Base-by-base conservation (phyloP, 53 echinoderm and acorn worm species). In the Arbacia lixula region DNA sequence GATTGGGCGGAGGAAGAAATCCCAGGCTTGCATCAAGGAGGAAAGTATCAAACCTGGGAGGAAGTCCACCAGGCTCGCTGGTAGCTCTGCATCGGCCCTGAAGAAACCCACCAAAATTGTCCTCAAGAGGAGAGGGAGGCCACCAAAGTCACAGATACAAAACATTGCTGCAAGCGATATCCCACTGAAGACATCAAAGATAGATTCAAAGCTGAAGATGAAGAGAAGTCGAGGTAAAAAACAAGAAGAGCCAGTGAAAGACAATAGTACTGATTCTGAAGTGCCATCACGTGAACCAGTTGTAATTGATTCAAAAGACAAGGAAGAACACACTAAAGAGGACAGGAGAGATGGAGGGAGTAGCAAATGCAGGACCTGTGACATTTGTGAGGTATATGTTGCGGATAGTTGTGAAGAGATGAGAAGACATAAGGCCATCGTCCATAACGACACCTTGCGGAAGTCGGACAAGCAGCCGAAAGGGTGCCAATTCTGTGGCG, bases 401-500 rank as follows among this genome's bases (percentile, higher is more conserved):
- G 42, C 17, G 8, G 80, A 80, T 22, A 38, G 41, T 80, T 31
- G 61, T 10, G 41, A 38, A 8, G 57, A 57, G 19, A 61, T 80
- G 46, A 42, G 63, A 29, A 30, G 31, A 31, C 82, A 81, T 21
- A 49, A 29, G 29, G 50, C 30, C 28, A 29, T 43, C 5, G 3
- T 5, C 5, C 63, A 81, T 17, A 20, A 3, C 5, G 50, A 4
- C 12, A 28, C 26, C 35, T 81, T 34, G 0, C 60, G 3, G 0
- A 28, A 2, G 27, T 17, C 63, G 0, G 28, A 28, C 9, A 81
- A 64, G 50, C 32, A 32, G 42, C 41, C 63, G 9, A 36, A 32
- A 30, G n/a, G n/a, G n/a, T 81, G 82, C 34, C 28, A 42, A 21
- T 64, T 30, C 16, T 81, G 82, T 43, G 32, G 33, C 50, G 62